A percentile compares a stretch with the other conserved stretches of the same genome.
Conservation (phyloP, 2,888 invertebrate genomes). For the Notocelia uddmanniana region DNA sequence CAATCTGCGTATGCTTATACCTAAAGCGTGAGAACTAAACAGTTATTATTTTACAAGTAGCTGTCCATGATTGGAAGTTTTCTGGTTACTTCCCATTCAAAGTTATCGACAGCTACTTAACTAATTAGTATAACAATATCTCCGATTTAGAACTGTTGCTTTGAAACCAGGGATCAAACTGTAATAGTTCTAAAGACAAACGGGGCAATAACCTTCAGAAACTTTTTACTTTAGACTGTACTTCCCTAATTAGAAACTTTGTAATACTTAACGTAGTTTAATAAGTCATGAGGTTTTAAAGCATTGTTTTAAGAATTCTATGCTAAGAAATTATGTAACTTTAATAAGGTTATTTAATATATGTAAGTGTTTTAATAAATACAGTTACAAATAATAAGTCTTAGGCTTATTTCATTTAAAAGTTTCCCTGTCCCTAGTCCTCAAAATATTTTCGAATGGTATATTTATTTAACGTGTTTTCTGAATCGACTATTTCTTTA, state of each 20-base stretch:
- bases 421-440: no score
- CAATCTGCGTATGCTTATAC: no score
- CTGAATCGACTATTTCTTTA: no score
- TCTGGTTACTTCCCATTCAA: neutral
- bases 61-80: no score
- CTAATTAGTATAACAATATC: no score
- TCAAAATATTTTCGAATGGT: no score
- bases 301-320: conserved; percentile 1
- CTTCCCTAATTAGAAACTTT: conserved; percentile 1
- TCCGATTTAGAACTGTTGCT: neutral
- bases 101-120: neutral
- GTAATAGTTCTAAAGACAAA: neutral
- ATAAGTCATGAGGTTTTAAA: neutral
- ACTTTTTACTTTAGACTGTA: neutral
- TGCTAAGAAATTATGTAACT: neutral
- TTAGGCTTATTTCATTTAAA: no score
- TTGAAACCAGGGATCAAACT: no score
- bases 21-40: no score
- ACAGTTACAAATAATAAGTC: neutral
- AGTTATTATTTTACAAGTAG: no score
- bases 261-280: neutral
- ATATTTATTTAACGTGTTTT: no score
- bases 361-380: conserved; percentile 19
- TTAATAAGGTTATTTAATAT: neutral
- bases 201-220: neutral